A percentile compares a stretch with the other conserved stretches of the same genome.
Conservation (phyloP, 2,113 vertebrate species). For the Grus americana region DNA sequence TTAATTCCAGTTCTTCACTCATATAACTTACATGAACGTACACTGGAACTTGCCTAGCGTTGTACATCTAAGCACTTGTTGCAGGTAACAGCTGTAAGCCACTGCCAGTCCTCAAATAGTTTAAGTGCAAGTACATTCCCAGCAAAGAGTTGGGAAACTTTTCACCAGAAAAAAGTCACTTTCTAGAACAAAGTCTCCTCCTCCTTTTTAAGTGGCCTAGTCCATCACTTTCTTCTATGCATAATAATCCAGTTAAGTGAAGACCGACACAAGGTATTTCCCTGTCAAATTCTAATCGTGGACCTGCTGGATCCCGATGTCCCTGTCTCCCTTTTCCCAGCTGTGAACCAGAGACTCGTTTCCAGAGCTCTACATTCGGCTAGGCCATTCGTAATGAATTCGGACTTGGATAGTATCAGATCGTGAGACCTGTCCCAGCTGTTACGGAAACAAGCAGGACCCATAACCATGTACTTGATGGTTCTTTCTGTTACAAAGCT, state of each 20-base stretch:
- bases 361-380: background rate
- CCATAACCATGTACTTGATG: fast-evolving
- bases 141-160: background rate
- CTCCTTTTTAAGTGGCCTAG: background rate
- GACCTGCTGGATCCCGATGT: background rate
- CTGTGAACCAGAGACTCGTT: background rate
- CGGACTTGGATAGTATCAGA: no score
- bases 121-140: fast-evolving
- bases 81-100: background rate
- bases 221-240: background rate
- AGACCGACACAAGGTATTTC: background rate
- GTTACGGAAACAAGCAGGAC: background rate
- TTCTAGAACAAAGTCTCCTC: background rate
- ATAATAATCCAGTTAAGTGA: background rate
- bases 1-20: background rate
- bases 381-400: no score
- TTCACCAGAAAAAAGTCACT: background rate
- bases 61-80: background rate
- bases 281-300: background rate
- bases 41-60: background rate
- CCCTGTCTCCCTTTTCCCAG: background rate
- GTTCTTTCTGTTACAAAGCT: background rate
- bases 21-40: no score
- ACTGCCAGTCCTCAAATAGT: background rate
- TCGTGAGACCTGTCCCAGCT: background rate